These are phyloP conservation scores for Cnemophilus loriae DNA, from an alignment of 2,113 vertebrate genomes.

Conservation along the genomic window DNA sequence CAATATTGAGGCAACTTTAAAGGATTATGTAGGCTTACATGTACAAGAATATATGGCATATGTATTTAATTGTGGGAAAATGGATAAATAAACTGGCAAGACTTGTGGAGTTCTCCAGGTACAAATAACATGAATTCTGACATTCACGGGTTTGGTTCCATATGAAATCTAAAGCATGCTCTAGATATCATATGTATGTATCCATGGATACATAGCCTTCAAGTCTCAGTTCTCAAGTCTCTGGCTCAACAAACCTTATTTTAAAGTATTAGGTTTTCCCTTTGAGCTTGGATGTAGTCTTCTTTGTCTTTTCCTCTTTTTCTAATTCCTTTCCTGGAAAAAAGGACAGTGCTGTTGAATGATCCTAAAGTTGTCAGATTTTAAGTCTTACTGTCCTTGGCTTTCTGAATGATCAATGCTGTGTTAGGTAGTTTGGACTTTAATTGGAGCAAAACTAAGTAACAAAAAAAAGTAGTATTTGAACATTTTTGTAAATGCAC, in stretches of 20 bases:
- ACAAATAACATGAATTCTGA: not conserved
- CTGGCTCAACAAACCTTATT: not conserved
- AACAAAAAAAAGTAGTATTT: accelerated
- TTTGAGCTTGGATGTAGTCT: not conserved
- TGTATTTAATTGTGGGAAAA: not conserved
- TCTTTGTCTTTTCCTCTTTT: not conserved
- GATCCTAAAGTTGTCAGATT: not conserved
- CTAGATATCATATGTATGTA: too few species aligned
- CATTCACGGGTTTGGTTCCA: not conserved
- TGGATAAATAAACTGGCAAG: not conserved
- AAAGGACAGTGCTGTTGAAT: not conserved
- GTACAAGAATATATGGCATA: not conserved
- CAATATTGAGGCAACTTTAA: not conserved
- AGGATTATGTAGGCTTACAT: not conserved
- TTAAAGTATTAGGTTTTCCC: not conserved
- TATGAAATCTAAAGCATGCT: not conserved
- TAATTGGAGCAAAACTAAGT: not conserved
- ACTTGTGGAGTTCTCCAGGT: not conserved
- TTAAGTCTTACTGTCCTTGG: not conserved
- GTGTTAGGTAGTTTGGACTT: not conserved
- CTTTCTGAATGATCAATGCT: not conserved
- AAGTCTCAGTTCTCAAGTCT: not conserved
- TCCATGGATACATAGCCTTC: not conserved
- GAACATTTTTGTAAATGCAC: accelerated
- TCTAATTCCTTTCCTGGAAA: not conserved